phyloP scores from a whole-genome alignment of 2,888 invertebrate genomes.

The Apodemia duryi region DNA sequence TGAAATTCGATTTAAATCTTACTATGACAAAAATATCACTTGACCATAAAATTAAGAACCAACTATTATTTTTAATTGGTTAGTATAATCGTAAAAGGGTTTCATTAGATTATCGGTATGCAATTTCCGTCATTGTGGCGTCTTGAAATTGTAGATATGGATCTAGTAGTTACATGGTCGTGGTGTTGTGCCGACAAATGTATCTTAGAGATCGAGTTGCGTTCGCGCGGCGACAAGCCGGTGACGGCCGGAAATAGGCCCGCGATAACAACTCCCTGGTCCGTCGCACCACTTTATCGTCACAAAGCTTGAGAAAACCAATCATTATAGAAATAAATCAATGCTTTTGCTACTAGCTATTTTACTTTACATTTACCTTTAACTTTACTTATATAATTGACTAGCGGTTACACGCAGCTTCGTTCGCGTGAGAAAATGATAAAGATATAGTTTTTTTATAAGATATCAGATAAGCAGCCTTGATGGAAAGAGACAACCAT shows the following conservation, averaged over 20 bases:
- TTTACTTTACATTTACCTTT: slow-evolving; percentile 1
- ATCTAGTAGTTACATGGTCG: slow-evolving; percentile 38
- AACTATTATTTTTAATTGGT: slow-evolving; percentile 35
- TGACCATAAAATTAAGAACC: slow-evolving; percentile 24
- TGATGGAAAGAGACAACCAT: too few relatives aligned
- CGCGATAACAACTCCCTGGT: slow-evolving; percentile 72
- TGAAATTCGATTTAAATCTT: slow-evolving; percentile 30
- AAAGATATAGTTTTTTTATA: too few relatives aligned
- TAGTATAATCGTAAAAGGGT: slow-evolving; percentile 46
- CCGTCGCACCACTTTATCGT: slow-evolving; percentile 63
- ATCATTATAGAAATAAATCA: slow-evolving; percentile 73
- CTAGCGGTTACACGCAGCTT: too few relatives aligned
- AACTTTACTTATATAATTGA: background rate
- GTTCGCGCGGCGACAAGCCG: slow-evolving; percentile 53
- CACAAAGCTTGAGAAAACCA: slow-evolving; percentile 64
- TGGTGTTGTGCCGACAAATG: slow-evolving; percentile 71
- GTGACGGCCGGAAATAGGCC: slow-evolving; percentile 76
- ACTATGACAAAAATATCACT: slow-evolving; percentile 25
- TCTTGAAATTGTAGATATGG: slow-evolving; percentile 57
- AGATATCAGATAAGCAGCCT: too few relatives aligned
- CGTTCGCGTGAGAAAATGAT: too few relatives aligned
- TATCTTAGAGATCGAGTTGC: slow-evolving; percentile 71
- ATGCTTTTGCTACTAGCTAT: slow-evolving; percentile 35
- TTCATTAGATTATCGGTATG: slow-evolving; percentile 65
- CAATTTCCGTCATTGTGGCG: slow-evolving; percentile 60